Conservation (phyloP, 1,140 invertebrate species). For the Drosophila serrata region DNA sequence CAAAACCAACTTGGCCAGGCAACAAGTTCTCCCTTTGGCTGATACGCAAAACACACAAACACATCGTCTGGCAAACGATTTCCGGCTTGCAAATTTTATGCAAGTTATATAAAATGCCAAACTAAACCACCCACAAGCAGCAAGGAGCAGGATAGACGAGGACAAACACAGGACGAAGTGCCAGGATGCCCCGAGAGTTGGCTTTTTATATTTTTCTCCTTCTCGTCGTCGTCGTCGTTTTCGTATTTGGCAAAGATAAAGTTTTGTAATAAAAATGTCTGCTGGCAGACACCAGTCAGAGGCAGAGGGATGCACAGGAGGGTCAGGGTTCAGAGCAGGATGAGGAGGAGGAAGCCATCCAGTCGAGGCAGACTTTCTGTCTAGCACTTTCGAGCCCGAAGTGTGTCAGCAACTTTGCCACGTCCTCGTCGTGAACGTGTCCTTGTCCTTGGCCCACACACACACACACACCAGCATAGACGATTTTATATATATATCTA, state of each 20-base stretch:
- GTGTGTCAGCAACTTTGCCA: constrained; percentile 81
- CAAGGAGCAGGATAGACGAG: neutral
- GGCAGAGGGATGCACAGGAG: neutral
- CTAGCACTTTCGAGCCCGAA: constrained; percentile 74
- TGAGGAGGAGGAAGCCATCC: constrained; percentile 32
- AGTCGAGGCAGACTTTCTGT: constrained; percentile 70
- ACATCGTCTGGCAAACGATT: constrained; percentile 27
- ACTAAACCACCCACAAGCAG: constrained; percentile 44
- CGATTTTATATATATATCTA: constrained; percentile 48
- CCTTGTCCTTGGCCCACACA: constrained; percentile 75
- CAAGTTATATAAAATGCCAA: constrained; percentile 74
- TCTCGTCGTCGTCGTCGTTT: constrained; percentile 52
- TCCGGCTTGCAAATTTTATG: constrained; percentile 73
- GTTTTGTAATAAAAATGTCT: constrained; percentile 84
- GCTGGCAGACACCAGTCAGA: constrained; percentile 53
- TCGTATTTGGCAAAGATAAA: constrained; percentile 83
- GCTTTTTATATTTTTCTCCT: constrained; percentile 60
- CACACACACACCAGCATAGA: constrained; percentile 64
- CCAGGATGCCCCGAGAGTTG: constrained; percentile 25
- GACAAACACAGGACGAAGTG: constrained; percentile 6
- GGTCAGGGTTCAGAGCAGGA: constrained; percentile 34
- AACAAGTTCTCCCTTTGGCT: constrained; percentile 54
- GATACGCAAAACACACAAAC: constrained; percentile 51
- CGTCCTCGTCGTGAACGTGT: constrained; percentile 73
- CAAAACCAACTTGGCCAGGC: constrained; percentile 8